Evolutionary conservation across 2,797 vertebrate genomes (phyloP), one percentile per base, ranked within the genome.

Genomic region (Scolopax bukidnonensis): DNA sequence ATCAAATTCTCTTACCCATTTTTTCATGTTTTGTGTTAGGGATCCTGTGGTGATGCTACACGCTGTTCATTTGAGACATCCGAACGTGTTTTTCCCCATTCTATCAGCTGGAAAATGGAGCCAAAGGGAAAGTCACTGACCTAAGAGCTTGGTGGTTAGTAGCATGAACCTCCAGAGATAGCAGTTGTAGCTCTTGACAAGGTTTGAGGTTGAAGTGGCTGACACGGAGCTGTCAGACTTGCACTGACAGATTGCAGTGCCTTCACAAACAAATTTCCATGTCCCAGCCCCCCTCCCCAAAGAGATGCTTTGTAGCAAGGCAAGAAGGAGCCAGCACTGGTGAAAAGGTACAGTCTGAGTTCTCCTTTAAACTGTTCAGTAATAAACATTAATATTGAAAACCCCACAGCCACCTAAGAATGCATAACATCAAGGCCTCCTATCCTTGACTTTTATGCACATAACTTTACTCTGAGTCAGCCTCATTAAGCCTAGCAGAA

Each of bases 401-500:
- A 84, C 21, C 30, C 60, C 50, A 23, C 40, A 91, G 57, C 69
- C 19, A 68, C n/a, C 90, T 88, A 77, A 95, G 95, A 84, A 92
- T 41, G 56, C 47, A 57, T 40, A 78, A 84, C 69, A 92, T 87
- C 41, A 81, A 90, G 84, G 41, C 56, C 48, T 90, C 32, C 77
- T 82, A 68, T 70, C 60, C 81, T 74, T 87, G 68, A 87, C 93
- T 96, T 96, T 89, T 53, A 80, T 87, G 86, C 88, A 93, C 38
- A 57, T 83, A 95, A 82, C 87, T 93, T 90, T 82, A 84, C 43
- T 87, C 70, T 23, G 1, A 93, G 74, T 82, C 93, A 92, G 64
- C 68, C 68, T 96, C 74, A 95, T 92, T 96, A 96, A 97, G 59
- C 80, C 68, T 91, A 89, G 70, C 45, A 89, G 85, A 94, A 89